phyloP scores from a whole-genome alignment of 2,797 vertebrate species.

The Acestrorhynchus altus region DNA sequence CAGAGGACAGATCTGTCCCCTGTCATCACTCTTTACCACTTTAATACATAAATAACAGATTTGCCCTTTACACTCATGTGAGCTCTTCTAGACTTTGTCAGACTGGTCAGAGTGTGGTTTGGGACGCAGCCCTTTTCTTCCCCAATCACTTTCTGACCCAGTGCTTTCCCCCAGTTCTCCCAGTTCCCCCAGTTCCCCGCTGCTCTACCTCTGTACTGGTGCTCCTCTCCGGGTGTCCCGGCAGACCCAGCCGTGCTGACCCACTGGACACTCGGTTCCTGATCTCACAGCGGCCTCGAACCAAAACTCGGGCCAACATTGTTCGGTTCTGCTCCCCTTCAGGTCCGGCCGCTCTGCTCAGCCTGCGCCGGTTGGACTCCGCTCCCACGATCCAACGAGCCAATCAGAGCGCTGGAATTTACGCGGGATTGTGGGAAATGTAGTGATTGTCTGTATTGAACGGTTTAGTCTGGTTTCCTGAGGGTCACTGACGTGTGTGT shows the following conservation, averaged over 20 bases:
- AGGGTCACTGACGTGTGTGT: too few species aligned
- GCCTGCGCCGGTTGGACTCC: conserved; percentile 57
- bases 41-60: too few species aligned
- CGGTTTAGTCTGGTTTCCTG: too few species aligned
- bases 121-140: too few species aligned
- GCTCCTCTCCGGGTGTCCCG: conserved; percentile 62
- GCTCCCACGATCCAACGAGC: conserved; percentile 46
- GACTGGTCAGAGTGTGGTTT: too few species aligned
- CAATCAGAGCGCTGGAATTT: conserved; percentile 18
- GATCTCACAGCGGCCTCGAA: conserved; percentile 54
- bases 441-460: conserved; percentile 58
- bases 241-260: conserved; percentile 48
- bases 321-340: conserved; percentile 38
- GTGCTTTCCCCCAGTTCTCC: neutral
- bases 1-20: too few species aligned
- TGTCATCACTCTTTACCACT: too few species aligned
- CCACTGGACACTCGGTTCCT: conserved; percentile 61
- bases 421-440: conserved; percentile 73
- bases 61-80: neutral
- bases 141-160: neutral
- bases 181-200: too few species aligned
- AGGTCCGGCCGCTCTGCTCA: neutral
- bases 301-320: conserved; percentile 72
- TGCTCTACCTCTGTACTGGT: conserved; percentile 72
- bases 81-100: too few species aligned